These are phyloP conservation scores for Sminthurinus signatus DNA, from an alignment of 1,140 invertebrate genomes.

Conservation along the genomic window DNA sequence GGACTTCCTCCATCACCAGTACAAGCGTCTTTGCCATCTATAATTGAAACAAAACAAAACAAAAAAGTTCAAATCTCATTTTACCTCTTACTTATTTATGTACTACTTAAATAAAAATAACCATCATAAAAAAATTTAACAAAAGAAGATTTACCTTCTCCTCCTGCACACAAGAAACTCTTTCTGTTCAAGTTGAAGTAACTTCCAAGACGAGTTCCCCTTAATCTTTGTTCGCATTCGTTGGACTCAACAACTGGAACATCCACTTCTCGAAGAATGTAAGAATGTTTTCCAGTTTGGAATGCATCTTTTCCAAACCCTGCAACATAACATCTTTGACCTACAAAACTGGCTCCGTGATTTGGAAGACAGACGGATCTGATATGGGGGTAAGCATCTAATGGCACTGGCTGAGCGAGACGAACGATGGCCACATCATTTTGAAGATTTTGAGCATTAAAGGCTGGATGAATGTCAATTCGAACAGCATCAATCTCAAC, in stretches of 20 bases:
- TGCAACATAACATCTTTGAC: slow-evolving; percentile 62
- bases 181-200: slow-evolving; percentile 55
- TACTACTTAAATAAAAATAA: too few species aligned
- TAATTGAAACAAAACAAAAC: too few species aligned
- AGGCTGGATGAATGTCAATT: slow-evolving; percentile 59
- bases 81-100: too few species aligned
- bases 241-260: slow-evolving; percentile 57
- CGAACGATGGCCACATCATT: slow-evolving; percentile 64
- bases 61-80: too few species aligned
- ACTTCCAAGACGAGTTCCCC: slow-evolving; percentile 58
- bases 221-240: slow-evolving; percentile 57
- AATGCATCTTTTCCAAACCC: slow-evolving; percentile 79
- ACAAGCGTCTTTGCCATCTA: slow-evolving; percentile 65
- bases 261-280: slow-evolving; percentile 61
- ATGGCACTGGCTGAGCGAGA: slow-evolving; percentile 53
- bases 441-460: slow-evolving; percentile 57
- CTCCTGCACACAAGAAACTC: slow-evolving; percentile 70
- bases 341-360: slow-evolving; percentile 51
- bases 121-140: too few species aligned
- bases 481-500: slow-evolving; percentile 53
- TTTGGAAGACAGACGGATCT: slow-evolving; percentile 63
- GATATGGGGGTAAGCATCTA: slow-evolving; percentile 57
- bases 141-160: too few species aligned
- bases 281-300: slow-evolving; percentile 59
- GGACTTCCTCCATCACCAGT: slow-evolving; percentile 70